Evolutionary conservation across 2,888 invertebrate genomes (phyloP).

Genomic region (Chrysolina americana): DNA sequence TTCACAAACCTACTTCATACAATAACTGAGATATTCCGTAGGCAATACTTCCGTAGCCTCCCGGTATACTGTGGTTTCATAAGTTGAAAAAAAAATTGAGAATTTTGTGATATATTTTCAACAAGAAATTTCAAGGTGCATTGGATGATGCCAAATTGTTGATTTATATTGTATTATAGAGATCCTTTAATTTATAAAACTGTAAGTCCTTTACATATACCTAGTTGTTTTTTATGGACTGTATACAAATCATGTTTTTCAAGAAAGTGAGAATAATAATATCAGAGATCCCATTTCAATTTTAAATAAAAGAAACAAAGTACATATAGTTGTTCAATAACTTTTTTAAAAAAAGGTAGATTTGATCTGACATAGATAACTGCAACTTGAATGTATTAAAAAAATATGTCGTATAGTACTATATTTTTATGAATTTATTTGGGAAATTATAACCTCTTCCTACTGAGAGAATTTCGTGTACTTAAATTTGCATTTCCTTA

Average conservation of each 20-base stretch:
- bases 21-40: too few species aligned
- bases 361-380: too few species aligned
- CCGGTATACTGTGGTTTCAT: background rate
- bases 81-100: background rate
- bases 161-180: background rate
- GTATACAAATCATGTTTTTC: background rate
- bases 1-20: too few species aligned
- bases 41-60: too few species aligned
- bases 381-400: too few species aligned
- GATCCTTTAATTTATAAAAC: background rate
- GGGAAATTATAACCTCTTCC: too few species aligned
- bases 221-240: background rate
- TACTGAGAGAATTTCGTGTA: too few species aligned
- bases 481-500: background rate
- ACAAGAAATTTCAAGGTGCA: background rate
- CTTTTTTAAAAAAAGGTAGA: too few species aligned
- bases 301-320: background rate
- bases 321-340: too few species aligned
- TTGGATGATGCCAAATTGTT: background rate
- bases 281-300: background rate
- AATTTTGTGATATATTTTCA: background rate
- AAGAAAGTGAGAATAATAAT: background rate
- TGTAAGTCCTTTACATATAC: background rate
- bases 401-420: too few species aligned
- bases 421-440: too few species aligned